A percentile compares a stretch with the other conserved stretches of the same genome.
Evolutionary conservation across 1,140 invertebrate species (phyloP).

Genomic region (Galleria mellonella): DNA sequence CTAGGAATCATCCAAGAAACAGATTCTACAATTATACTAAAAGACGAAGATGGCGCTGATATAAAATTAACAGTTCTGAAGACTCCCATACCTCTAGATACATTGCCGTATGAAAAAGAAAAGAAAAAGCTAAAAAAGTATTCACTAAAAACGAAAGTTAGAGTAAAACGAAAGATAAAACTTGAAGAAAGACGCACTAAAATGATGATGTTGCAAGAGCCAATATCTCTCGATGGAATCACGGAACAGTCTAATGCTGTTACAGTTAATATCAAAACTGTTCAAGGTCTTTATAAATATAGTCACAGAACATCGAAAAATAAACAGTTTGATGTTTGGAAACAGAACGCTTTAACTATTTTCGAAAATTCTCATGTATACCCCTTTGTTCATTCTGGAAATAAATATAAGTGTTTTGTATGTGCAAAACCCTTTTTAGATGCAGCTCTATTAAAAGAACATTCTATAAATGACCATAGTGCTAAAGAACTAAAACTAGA

Average conservation of each 20-base stretch:
- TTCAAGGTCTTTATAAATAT: conserved; percentile 7
- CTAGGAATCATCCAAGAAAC: conserved; percentile 46
- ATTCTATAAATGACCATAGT: conserved; percentile 27
- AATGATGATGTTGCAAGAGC: conserved; percentile 28
- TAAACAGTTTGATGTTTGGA: conserved; percentile 22
- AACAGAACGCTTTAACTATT: conserved; percentile 39
- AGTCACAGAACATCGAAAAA: neutral
- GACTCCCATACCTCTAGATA: conserved; percentile 30
- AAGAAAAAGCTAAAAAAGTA: neutral
- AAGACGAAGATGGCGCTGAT: conserved; percentile 37
- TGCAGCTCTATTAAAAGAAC: conserved; percentile 26
- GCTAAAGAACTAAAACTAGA: conserved; percentile 28
- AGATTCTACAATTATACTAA: conserved; percentile 38
- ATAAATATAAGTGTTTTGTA: conserved; percentile 53
- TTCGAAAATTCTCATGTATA: conserved; percentile 48
- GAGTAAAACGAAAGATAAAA: conserved; percentile 9
- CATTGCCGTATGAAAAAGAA: conserved; percentile 24
- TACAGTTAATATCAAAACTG: conserved; percentile 24
- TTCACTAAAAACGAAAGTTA: conserved; percentile 2
- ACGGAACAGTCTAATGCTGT: conserved; percentile 11
- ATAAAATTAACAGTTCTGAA: conserved; percentile 37
- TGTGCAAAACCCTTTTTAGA: conserved; percentile 36
- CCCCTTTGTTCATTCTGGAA: conserved; percentile 40
- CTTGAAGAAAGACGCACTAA: neutral
- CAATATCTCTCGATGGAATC: conserved; percentile 22